A percentile compares a stretch with the other conserved stretches of the same genome.
These are phyloP conservation scores for Osmerus mordax DNA, from an alignment of 2,113 vertebrate species.

Conservation along the genomic window DNA sequence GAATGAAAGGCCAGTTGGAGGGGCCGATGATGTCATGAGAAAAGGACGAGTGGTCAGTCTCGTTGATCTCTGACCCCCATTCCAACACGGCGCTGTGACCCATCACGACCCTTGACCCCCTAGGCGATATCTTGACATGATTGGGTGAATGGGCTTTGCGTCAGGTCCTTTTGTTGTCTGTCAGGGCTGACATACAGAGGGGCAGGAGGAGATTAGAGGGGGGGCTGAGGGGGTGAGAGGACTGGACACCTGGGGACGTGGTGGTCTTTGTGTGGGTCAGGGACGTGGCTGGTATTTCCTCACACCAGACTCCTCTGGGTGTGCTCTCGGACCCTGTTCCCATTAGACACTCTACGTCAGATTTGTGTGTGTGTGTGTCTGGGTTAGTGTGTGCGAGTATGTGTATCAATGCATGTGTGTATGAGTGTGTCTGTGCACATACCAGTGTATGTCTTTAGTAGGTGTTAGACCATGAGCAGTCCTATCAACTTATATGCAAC, in stretches of 20 bases:
- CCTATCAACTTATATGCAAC: not conserved
- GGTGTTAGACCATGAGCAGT: not conserved
- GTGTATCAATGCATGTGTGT: not conserved
- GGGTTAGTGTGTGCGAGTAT: not conserved
- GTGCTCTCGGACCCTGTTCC: slow-evolving; percentile 46
- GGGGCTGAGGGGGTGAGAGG: slow-evolving; percentile 16
- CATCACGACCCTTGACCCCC: slow-evolving; percentile 39
- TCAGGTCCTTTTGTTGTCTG: slow-evolving; percentile 55
- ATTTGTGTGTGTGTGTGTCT: not conserved
- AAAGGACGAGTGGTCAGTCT: slow-evolving; percentile 37
- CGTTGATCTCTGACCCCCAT: slow-evolving; percentile 50
- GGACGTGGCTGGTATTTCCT: slow-evolving; percentile 2
- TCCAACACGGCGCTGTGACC: slow-evolving; percentile 41
- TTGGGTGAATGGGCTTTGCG: slow-evolving; percentile 45
- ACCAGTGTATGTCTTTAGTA: not conserved
- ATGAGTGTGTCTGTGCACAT: not conserved
- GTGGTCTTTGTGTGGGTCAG: slow-evolving; percentile 17
- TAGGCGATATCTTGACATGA: slow-evolving; percentile 39
- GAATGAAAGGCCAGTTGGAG: not conserved
- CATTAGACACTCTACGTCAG: slow-evolving; percentile 7
- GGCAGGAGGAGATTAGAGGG: slow-evolving; percentile 15
- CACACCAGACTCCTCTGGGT: slow-evolving; percentile 46
- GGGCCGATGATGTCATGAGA: slow-evolving; percentile 44
- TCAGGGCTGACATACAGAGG: slow-evolving; percentile 32
- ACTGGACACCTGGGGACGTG: slow-evolving; percentile 10